Conservation (phyloP, 2,113 vertebrate genomes). For the Channa argus region DNA sequence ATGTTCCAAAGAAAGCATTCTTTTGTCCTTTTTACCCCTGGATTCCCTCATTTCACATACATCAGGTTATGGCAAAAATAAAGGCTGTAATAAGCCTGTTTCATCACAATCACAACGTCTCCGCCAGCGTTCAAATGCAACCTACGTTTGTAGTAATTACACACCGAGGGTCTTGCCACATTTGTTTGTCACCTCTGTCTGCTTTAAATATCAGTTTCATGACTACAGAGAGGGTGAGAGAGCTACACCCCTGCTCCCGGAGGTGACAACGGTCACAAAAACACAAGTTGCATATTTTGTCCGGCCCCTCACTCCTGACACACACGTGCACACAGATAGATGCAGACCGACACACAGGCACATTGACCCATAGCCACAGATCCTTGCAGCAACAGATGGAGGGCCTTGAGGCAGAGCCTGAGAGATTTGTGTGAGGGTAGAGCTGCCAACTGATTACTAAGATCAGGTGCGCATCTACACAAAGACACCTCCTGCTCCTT, state of each 20-base stretch:
- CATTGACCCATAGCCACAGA: constrained; percentile 48
- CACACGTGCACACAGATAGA: constrained; percentile 20
- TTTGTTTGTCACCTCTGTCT: constrained; percentile 39
- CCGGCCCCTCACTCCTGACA: constrained; percentile 50
- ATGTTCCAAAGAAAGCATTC: background rate
- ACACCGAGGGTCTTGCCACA: constrained; percentile 29
- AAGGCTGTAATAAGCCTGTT: constrained; percentile 32
- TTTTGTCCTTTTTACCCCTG: constrained; percentile 31
- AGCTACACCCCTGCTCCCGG: constrained; percentile 41
- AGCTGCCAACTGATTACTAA: constrained; percentile 70
- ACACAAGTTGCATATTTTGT: constrained; percentile 59
- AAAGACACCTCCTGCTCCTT: constrained; percentile 81
- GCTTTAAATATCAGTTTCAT: constrained; percentile 54
- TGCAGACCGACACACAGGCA: constrained; percentile 45
- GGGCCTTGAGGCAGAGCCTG: constrained; percentile 73
- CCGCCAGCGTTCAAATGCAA: constrained; percentile 36
- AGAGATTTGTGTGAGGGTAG: constrained; percentile 54
- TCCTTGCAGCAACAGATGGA: constrained; percentile 78
- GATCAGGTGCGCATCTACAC: constrained; percentile 79
- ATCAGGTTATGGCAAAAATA: constrained; percentile 28
- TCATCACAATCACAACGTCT: constrained; percentile 18
- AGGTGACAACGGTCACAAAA: constrained; percentile 45
- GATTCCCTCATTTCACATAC: constrained; percentile 22
- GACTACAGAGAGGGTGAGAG: constrained; percentile 27
- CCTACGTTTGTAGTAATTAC: constrained; percentile 62